Evolutionary conservation across 2,113 vertebrate species (phyloP), one percentile per base, ranked within the genome.

Genomic region (Noctilio leporinus): DNA sequence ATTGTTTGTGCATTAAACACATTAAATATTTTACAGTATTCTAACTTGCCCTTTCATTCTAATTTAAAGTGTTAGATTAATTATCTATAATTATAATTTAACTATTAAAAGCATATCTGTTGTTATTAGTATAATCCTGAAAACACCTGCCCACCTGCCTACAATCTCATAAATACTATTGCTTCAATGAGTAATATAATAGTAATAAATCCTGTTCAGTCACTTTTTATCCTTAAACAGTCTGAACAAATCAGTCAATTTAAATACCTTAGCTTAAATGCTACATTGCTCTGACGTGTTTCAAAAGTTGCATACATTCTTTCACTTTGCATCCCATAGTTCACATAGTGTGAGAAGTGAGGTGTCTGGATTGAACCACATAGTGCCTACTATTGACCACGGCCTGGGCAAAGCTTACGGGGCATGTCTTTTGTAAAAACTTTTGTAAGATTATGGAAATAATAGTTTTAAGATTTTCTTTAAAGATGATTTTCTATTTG

Each of bases 21-120:
- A 57, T 95, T 96, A 96, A 97, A 72, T 92, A 91, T 78, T 94
- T 97, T 93, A 75, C 81, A 70, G 84, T 82, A 43, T 45, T 16
- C 67, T 95, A 97, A 95, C 55, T 89, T 95, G 91, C 11, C 88
- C 35, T 95, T 96, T 65, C 70, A 86, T 86, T 95, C 95, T 94
- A 93, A 94, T 89, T 92, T 70, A 84, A n/a, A n/a, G 94, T 76
- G 86, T 89, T 91, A 82, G 33, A 89, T 83, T 96, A 96, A 96
- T 96, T 97, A 62, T 88, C 81, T 92, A 35, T 96, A 90, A 96
- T 96, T 97, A 88, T 80, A 96, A 95, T 84, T 91, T 86, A 89
- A 67, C 84, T 97, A 81, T 81, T 95, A 94, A 96, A 93, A 82
- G 35, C 65, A 75, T 64, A n/a, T 47, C 93, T 94, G 40, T 76